Conservation (phyloP, 2,888 invertebrate genomes). For the Chaetogeoica ovagalla region DNA sequence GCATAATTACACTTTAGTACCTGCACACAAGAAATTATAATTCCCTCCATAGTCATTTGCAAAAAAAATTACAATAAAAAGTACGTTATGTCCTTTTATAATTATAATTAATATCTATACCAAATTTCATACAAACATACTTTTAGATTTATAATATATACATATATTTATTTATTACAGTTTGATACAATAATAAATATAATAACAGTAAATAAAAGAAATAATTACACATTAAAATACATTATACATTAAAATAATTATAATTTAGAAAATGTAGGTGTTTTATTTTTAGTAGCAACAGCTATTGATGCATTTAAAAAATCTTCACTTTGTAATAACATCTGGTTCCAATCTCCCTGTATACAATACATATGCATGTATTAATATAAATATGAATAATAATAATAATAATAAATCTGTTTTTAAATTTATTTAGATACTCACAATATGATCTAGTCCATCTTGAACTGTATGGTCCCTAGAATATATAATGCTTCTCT, state of each 20-base stretch:
- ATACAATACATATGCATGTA: conserved; percentile 57
- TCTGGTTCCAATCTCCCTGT: conserved; percentile 79
- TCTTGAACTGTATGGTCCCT: conserved; percentile 85
- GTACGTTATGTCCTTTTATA: no score
- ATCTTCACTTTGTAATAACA: conserved; percentile 91
- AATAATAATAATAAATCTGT: not conserved
- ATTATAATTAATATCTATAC: no score
- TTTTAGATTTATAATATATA: no score
- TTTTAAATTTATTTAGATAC: conserved; percentile 58
- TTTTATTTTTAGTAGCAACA: conserved; percentile 70
- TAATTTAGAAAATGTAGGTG: conserved; percentile 79
- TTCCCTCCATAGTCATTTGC: no score
- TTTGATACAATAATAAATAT: no score
- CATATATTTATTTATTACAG: no score
- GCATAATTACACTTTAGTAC: no score
- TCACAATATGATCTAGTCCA: conserved; percentile 88
- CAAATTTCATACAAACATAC: no score
- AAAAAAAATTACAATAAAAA: no score
- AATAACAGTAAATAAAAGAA: no score
- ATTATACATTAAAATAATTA: conserved; percentile 60
- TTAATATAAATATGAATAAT: not conserved
- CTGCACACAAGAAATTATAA: no score
- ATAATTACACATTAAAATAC: not conserved
- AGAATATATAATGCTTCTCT: conserved; percentile 80
- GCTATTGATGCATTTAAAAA: conserved; percentile 78